phyloP scores from a whole-genome alignment of 92 coral and sea anemone genomes.

The Actinernus sp. region DNA sequence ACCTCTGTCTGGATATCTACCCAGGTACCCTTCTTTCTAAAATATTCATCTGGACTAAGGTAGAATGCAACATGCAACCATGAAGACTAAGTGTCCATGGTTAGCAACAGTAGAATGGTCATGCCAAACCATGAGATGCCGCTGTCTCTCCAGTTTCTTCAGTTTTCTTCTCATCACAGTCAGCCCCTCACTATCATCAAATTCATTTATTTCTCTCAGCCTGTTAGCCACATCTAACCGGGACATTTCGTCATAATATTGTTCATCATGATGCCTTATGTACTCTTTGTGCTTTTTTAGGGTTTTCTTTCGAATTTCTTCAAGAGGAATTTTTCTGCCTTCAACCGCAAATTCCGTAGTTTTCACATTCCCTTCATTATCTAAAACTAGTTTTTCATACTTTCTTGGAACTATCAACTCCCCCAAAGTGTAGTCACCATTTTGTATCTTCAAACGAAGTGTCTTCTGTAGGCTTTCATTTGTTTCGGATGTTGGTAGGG shows the following conservation, averaged over 20 bases:
- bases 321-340: constrained; percentile 39
- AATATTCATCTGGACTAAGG: constrained; percentile 40
- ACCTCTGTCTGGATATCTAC: constrained; percentile 44
- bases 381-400: constrained; percentile 27
- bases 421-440: constrained; percentile 34
- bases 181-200: constrained; percentile 37
- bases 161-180: constrained; percentile 36
- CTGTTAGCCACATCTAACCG: constrained; percentile 5
- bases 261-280: constrained; percentile 27
- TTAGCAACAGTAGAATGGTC: constrained; percentile 72
- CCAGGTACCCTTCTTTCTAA: constrained; percentile 6
- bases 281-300: constrained; percentile 22
- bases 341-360: constrained; percentile 18
- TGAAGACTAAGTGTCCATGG: constrained; percentile 62
- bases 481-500: constrained; percentile 29
- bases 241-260: constrained; percentile 46
- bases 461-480: constrained; percentile 13
- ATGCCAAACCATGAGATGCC: constrained; percentile 65
- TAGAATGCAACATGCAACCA: constrained; percentile 45
- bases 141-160: constrained; percentile 20
- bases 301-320: constrained; percentile 31
- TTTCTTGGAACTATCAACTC: constrained; percentile 46
- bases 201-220: constrained; percentile 23
- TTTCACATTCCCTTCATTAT: constrained; percentile 4
- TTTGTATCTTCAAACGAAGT: constrained; percentile 11